Base-by-base conservation (phyloP, 1,140 invertebrate genomes). In the Apis dorsata region DNA sequence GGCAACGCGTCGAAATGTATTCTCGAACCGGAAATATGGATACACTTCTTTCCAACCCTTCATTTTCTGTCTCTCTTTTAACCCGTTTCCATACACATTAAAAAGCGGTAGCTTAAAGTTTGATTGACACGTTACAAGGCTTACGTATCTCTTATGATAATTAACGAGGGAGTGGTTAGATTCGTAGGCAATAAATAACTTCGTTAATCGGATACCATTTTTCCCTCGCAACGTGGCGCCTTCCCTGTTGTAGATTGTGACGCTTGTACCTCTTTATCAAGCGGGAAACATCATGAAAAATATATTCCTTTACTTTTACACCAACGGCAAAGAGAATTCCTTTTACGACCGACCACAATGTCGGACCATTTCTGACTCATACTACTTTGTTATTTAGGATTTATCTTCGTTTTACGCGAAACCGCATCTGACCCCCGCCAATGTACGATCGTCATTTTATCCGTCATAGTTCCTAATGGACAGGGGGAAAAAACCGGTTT, bases 391-490 rank as follows among this genome's bases (percentile, higher is more conserved):
- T 53, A 51, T 68, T 28, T n/a, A 21, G 17, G 34, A 81, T 60
- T 60, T 77, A 60, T 60, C 49, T 55, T 49, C 5, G 19, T 59
- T 69, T 81, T n/a, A 28, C 28, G 62, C 21, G 65, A 77, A 77
- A 77, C 9, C 9, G 44, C n/a, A 8, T 0, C 44, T 28, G n/a
- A n/a, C 10, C n/a, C 34, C 24, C 9, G 24, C 11, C 15, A 5
- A 69, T 59, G 10, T 51, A 44, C 12, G 24, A 62, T 44, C 55
- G 13, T n/a, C 55, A 69, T 69, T 82, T 82, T 77, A 69, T 77
- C 62, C 57, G 60, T 74, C 80, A 77, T 77, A 77, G 80, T 77
- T 69, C 15, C 28, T 82, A 77, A 82, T 82, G 74, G 65, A 69
- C 21, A 44, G 24, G 59, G 8, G 51, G 51, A 79, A 62, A 65